Evolutionary conservation across 35 echinoderm and acorn worm genomes (phyloP), one percentile per base, ranked within the genome.

Genomic region (Ophiothrix spiculata): DNA sequence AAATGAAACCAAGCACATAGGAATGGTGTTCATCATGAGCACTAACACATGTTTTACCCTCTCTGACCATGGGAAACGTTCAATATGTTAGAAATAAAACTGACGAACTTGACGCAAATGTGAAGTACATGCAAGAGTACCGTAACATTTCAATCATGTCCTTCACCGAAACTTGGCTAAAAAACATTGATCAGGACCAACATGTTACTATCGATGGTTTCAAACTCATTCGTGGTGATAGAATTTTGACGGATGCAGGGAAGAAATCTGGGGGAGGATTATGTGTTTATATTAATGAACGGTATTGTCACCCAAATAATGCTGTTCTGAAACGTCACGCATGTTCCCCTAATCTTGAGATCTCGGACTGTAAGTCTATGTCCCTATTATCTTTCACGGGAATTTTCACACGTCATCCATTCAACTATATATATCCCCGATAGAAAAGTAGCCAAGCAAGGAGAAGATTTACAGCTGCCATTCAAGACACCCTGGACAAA

Each of bases 351-450:
- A 89, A 85, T 33, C 25, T 39, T 40, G 77, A 89, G 79, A 85
- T 92, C 63, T 35, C 56, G n/a, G 1, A 86, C 40, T 32, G 12
- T 87, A 33, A 54, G 90, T 36, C 23, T 91, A n/a, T 79, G 78
- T 28, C 64, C 49, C 23, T 83, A 75, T 64, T 81, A 82, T 88
- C 21, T 79, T 87, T 83, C 76, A n/a, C 28, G 77, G 33, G 77
- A 91, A 64, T 91, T 91, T 86, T 86, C 83, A 28, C 89, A 91
- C 46, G 89, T 86, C 39, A 73, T 91, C 16, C 32, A 39, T 76
- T 37, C 37, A 3, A 80, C 76, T 15, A 39, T 80, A 56, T 81
- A 88, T 36, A 40, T 89, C 25, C 77, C 83, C 34, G 74, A 81
- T 36, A n/a, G 56, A 8, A 73, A 73, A n/a, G 64, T 81, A 79